phyloP scores from a whole-genome alignment of 2,113 vertebrate species.

The Melanocharis versteri region DNA sequence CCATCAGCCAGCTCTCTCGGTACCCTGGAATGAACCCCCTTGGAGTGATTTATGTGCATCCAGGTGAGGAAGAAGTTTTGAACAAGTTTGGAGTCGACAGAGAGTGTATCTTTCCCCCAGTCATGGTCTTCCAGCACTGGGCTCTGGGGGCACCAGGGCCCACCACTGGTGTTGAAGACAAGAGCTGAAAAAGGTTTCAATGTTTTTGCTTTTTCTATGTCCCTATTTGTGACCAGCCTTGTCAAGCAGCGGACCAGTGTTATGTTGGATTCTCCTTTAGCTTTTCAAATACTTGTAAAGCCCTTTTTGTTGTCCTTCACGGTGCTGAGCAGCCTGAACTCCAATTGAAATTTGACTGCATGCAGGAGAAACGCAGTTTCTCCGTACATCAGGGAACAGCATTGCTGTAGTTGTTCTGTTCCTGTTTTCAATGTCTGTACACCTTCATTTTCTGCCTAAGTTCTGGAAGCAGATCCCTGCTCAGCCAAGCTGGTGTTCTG shows the following conservation, averaged over 20 bases:
- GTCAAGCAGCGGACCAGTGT: background rate
- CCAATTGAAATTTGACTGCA: background rate
- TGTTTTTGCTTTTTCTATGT: background rate
- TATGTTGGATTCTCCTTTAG: background rate
- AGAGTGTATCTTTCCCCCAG: background rate
- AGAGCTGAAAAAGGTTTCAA: background rate
- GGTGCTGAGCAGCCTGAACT: background rate
- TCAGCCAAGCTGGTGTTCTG: background rate
- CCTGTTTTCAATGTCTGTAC: background rate
- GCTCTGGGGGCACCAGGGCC: too few relatives aligned
- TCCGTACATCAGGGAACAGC: fast-evolving
- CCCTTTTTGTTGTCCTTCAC: background rate
- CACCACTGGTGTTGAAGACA: background rate
- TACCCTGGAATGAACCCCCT: background rate
- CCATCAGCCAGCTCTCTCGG: background rate
- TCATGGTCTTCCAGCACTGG: background rate
- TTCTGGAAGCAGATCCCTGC: background rate
- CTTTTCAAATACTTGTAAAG: background rate
- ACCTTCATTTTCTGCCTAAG: background rate
- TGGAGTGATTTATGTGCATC: background rate
- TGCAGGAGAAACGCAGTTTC: background rate
- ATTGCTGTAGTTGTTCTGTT: background rate
- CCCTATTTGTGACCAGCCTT: background rate
- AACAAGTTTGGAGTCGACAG: background rate
- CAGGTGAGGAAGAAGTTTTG: background rate